A percentile compares a stretch with the other conserved stretches of the same genome.
phyloP scores from a whole-genome alignment of 2,113 vertebrate genomes.

The Lasiurus borealis region DNA sequence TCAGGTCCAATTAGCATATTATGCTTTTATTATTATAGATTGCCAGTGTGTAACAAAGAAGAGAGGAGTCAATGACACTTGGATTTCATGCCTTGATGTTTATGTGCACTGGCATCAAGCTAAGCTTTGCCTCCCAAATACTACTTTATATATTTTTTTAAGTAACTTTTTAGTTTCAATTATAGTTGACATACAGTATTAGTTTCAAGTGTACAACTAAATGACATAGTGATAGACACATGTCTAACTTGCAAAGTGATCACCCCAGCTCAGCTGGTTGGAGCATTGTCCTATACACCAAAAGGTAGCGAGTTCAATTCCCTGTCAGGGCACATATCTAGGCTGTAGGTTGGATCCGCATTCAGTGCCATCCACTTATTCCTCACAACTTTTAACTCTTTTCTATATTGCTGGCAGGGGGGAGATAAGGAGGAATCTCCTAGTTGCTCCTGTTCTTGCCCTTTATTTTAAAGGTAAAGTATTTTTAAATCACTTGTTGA shows the following conservation, averaged over 20 bases:
- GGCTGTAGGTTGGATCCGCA: background rate
- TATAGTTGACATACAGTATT: background rate
- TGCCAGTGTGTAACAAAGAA: background rate
- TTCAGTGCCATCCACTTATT: background rate
- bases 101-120: background rate
- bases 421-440: too few species aligned
- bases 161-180: background rate
- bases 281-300: background rate
- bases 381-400: background rate
- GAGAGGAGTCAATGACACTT: background rate
- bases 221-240: background rate
- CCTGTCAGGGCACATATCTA: background rate
- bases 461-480: background rate
- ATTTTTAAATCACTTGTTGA: background rate
- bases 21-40: background rate
- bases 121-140: background rate
- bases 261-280: background rate
- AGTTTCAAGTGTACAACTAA: background rate
- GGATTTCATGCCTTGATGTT: background rate
- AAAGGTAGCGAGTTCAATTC: background rate
- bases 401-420: background rate
- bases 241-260: background rate
- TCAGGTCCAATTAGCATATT: too few species aligned
- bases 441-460: background rate
- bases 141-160: background rate